Evolutionary conservation across 1,140 invertebrate species (phyloP).

Genomic region (Limonius californicus): DNA sequence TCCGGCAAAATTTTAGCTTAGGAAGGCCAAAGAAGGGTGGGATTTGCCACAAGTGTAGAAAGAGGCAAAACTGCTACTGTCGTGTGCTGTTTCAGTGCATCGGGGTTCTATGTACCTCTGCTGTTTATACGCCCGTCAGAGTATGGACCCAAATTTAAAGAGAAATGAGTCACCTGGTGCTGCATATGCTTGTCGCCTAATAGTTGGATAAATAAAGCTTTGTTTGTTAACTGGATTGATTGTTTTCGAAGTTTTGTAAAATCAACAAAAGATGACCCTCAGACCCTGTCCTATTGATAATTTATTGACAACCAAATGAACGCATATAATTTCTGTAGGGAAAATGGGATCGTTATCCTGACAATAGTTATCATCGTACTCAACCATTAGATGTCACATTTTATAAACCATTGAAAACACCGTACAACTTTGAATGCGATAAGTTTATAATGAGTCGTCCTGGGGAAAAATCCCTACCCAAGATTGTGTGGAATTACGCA

Average conservation of each 20-base stretch:
- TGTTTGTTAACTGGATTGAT: constrained; percentile 39
- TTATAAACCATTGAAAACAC: constrained; percentile 35
- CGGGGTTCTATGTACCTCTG: constrained; percentile 33
- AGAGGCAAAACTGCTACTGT: constrained; percentile 21
- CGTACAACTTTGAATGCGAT: constrained; percentile 38
- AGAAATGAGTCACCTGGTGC: constrained; percentile 31
- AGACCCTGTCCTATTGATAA: constrained; percentile 38
- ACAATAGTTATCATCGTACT: constrained; percentile 35
- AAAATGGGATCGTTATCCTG: constrained; percentile 33
- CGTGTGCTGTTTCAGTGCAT: constrained; percentile 36
- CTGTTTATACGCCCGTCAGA: constrained; percentile 24
- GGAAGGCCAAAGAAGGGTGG: constrained; percentile 24
- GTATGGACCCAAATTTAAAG: constrained; percentile 27
- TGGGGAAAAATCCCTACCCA: constrained; percentile 25
- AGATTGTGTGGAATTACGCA: constrained; percentile 27
- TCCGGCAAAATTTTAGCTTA: constrained; percentile 17
- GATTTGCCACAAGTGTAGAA: constrained; percentile 22
- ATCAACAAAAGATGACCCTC: constrained; percentile 35
- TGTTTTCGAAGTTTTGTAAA: constrained; percentile 42
- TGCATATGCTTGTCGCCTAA: constrained; percentile 29
- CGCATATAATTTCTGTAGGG: constrained; percentile 24
- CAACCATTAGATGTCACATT: constrained; percentile 37
- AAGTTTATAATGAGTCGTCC: constrained; percentile 20
- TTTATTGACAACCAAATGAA: constrained; percentile 40
- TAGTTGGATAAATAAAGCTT: constrained; percentile 38